A percentile compares a stretch with the other conserved stretches of the same genome.
phyloP scores from a whole-genome alignment of 2,888 invertebrate genomes.

The Perizoma affinitatum region DNA sequence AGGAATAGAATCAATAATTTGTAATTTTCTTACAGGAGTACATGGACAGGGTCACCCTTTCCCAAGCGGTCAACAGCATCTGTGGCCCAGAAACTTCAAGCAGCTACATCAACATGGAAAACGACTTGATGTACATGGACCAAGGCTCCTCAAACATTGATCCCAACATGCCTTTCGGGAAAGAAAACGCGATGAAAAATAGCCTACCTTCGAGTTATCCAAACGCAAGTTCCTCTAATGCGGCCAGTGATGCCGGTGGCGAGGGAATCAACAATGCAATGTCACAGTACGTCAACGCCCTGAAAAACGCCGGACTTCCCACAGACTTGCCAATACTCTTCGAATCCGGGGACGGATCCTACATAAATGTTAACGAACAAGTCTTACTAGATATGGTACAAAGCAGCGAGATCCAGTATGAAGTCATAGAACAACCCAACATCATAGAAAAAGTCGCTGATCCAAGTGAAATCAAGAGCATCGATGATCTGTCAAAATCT shows the following conservation, averaged over 20 bases:
- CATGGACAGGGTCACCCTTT: constrained; percentile 74
- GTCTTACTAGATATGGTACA: constrained; percentile 83
- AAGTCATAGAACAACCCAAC: constrained; percentile 80
- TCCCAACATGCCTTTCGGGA: constrained; percentile 60
- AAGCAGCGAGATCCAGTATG: constrained; percentile 80
- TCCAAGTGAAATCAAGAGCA: constrained; percentile 79
- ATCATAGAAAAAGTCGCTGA: constrained; percentile 79
- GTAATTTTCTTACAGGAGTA: constrained; percentile 62
- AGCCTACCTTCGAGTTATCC: constrained; percentile 64
- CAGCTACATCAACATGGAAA: constrained; percentile 71
- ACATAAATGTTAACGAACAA: constrained; percentile 86
- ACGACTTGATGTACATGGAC: constrained; percentile 75
- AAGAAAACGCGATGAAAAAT: constrained; percentile 63
- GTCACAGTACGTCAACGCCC: constrained; percentile 79
- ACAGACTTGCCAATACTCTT: constrained; percentile 84
- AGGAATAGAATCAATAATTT: too few species aligned
- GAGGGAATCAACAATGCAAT: constrained; percentile 69
- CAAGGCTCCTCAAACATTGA: constrained; percentile 68
- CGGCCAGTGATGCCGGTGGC: constrained; percentile 50
- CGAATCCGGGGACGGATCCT: constrained; percentile 86
- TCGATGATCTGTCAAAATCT: constrained; percentile 78
- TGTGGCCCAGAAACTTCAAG: constrained; percentile 67
- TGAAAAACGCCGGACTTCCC: constrained; percentile 75
- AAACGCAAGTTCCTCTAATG: constrained; percentile 53
- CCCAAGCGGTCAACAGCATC: constrained; percentile 77